Percentiles rank a stretch among this genome's conserved stretches.
Evolutionary conservation across 2,888 invertebrate genomes (phyloP).

Genomic region (Philonicus albiceps): DNA sequence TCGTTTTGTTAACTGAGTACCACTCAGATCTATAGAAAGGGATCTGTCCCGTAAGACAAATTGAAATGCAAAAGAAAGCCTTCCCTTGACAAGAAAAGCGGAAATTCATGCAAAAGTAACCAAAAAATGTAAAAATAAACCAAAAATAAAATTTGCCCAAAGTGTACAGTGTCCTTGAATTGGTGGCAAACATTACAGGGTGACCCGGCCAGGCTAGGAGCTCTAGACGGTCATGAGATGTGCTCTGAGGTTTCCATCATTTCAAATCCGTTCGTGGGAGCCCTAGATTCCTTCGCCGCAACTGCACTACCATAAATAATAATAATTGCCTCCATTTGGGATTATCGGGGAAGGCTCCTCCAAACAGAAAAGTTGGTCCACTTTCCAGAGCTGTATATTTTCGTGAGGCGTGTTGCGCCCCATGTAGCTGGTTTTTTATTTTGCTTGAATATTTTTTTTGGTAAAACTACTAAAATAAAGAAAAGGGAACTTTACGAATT

Average conservation of each 20-base stretch:
- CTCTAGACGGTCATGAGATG: not conserved
- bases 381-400: not conserved
- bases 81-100: conserved; percentile 11
- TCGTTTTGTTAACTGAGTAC: conserved; percentile 43
- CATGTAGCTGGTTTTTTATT: not conserved
- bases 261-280: not conserved
- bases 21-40: conserved; percentile 15
- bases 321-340: conserved; percentile 19
- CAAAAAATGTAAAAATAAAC: not conserved
- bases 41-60: conserved; percentile 28
- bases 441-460: not conserved
- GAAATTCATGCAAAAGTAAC: not conserved
- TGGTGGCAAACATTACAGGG: not conserved
- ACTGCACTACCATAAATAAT: conserved; percentile 27
- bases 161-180: conserved; percentile 2
- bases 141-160: not conserved
- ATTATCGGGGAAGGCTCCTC: not conserved
- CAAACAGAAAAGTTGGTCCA: not conserved
- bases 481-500: not conserved
- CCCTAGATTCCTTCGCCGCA: not conserved
- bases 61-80: conserved; percentile 34
- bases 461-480: conserved; percentile 6
- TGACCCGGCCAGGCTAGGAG: not conserved
- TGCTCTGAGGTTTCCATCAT: not conserved
- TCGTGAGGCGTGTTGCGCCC: not conserved